A percentile compares a stretch with the other conserved stretches of the same genome.
phyloP scores from a whole-genome alignment of 2,888 invertebrate genomes.

The Tachina lurida region DNA sequence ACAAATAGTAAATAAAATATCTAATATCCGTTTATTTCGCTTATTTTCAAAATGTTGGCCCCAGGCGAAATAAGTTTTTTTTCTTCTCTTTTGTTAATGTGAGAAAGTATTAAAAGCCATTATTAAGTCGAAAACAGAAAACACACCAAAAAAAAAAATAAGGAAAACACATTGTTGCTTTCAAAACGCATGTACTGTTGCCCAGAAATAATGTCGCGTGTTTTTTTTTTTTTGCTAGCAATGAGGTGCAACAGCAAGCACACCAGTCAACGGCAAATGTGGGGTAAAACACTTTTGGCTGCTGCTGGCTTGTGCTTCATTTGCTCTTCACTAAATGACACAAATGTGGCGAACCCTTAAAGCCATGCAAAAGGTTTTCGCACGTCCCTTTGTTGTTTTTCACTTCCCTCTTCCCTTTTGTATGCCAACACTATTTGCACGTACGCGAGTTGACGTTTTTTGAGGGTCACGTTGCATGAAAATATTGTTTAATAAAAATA shows the following conservation, averaged over 20 bases:
- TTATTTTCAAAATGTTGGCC: constrained; percentile 45
- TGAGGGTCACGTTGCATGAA: constrained; percentile 36
- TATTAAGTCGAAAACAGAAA: constrained; percentile 72
- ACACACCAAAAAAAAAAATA: too few relatives aligned
- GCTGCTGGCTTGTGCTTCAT: constrained; percentile 28
- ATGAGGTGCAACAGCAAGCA: constrained; percentile 54
- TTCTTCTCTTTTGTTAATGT: neutral
- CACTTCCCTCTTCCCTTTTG: constrained; percentile 7
- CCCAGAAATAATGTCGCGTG: constrained; percentile 47
- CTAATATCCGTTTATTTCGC: constrained; percentile 68
- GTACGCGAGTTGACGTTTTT: constrained; percentile 19
- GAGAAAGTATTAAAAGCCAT: constrained; percentile 67
- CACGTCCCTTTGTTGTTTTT: neutral
- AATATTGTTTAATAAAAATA: constrained; percentile 28
- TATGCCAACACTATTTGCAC: neutral
- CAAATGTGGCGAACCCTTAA: constrained; percentile 53
- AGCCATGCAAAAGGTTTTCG: constrained; percentile 26
- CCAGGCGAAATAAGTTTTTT: constrained; percentile 26
- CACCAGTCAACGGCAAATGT: constrained; percentile 43
- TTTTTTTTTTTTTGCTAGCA: constrained; percentile 56
- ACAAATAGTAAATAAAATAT: constrained; percentile 56
- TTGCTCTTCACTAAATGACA: constrained; percentile 29
- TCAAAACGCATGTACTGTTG: constrained; percentile 19
- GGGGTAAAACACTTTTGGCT: neutral
- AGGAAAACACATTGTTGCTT: constrained; percentile 62